Base-by-base conservation (phyloP, 2,797 vertebrate genomes). In the Cichlasoma orientale region DNA sequence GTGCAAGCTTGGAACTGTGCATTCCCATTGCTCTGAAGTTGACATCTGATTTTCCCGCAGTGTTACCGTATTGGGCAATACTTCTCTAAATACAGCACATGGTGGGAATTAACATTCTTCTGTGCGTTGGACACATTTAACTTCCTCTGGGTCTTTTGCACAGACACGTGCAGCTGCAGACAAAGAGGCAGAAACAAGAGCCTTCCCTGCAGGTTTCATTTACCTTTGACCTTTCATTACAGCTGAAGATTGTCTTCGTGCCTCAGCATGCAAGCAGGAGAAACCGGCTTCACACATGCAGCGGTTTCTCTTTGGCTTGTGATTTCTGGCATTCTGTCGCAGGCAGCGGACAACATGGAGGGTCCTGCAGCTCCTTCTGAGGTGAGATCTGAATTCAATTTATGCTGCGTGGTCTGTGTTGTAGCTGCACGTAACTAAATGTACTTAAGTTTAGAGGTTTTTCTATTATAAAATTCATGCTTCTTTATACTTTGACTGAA, bases 301-400 rank as follows among this genome's bases (percentile, higher is more conserved):
- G n/a, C 16, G 9, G 18, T 69, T 38, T 63, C 0, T 7, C 3
- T 80, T 21, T 75, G 25, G 5, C 29, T 87, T 47, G 4, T 74
- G 33, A 70, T 50, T 44, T 55, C 53, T 27, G 56, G 13, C 31
- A 19, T 4, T 3, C 5, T 25, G 16, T 7, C 3, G 38, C 4
- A 29, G 25, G 3, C 59, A 4, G 19, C 1, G 0, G 52, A 53
- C 7, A 72, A 41, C 77, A 86, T 88, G 79, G 71, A 85, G 57
- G 25, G 7, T 14, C 47, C 9, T 0, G 2, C 11, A 14, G 0
- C 66, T 5, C 6, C 21, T 18, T 16, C 53, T 55, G 9, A 82
- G 86, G 88, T 91, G 25, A 86, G 82, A 63, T 66, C 18, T 47
- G 9, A 47, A 19, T 1, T 66, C 3, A 47, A 5, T 66, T 19